Conservation (phyloP, 2,797 vertebrate genomes). For the Pseudotriccus pelzelni region DNA sequence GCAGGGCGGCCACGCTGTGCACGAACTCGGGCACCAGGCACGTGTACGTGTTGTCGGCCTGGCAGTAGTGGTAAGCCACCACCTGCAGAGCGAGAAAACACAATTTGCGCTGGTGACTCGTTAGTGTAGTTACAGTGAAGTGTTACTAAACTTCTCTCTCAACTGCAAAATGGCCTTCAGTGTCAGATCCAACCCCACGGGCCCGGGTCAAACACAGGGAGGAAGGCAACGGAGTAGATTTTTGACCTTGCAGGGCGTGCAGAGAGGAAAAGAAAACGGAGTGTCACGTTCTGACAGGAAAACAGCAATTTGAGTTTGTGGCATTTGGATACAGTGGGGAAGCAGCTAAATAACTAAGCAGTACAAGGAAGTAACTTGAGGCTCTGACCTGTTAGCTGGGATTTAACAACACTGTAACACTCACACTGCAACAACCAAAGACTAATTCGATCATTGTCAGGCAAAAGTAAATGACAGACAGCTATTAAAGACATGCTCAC, state of each 20-base stretch:
- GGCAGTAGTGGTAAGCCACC: slow-evolving; percentile 97
- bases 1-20: slow-evolving; percentile 91
- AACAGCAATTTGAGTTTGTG: neutral
- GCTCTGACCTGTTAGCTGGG: neutral
- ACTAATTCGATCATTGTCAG: neutral
- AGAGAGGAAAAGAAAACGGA: neutral
- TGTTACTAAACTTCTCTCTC: neutral
- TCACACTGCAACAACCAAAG: neutral
- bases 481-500: neutral
- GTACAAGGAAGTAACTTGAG: neutral
- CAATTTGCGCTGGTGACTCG: neutral
- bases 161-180: neutral
- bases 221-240: neutral
- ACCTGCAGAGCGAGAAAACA: slow-evolving; percentile 75
- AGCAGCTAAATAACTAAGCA: neutral
- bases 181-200: neutral
- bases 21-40: slow-evolving; percentile 97
- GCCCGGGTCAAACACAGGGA: neutral
- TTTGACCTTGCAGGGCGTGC: neutral
- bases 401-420: neutral
- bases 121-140: neutral
- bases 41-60: slow-evolving; percentile 97
- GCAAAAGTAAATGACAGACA: neutral
- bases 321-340: neutral
- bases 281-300: neutral